Conservation (phyloP, 2,888 invertebrate species). For the Rhamphomyia laevipes region DNA sequence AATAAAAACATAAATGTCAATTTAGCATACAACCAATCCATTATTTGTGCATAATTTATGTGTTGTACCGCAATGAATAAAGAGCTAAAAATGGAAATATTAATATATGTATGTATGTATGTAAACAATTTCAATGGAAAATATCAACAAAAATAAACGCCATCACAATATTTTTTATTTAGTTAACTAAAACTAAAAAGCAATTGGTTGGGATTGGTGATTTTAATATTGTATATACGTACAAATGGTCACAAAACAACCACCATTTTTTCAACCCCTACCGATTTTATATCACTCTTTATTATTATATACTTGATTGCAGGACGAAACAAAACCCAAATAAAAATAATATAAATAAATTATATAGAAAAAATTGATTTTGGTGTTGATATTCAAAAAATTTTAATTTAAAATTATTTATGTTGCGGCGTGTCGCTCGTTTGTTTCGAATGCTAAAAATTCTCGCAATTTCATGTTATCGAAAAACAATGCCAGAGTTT, state of each 20-base stretch:
- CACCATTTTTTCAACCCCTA: no score
- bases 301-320: no score
- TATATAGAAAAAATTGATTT: no score
- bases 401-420: conserved; percentile 40
- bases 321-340: no score
- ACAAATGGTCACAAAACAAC: no score
- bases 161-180: conserved; percentile 8
- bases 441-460: conserved; percentile 39
- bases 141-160: conserved; percentile 3
- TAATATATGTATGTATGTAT: no score
- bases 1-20: conserved; percentile 24
- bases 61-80: conserved; percentile 5
- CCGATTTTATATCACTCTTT: no score
- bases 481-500: no score
- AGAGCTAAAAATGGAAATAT: neutral
- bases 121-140: conserved; percentile 14
- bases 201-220: conserved; percentile 5
- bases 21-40: conserved; percentile 23
- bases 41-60: conserved; percentile 21
- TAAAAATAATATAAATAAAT: no score
- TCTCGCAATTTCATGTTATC: conserved; percentile 36
- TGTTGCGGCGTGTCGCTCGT: conserved; percentile 36
- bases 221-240: no score
- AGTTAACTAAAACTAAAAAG: conserved; percentile 12
- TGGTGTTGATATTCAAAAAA: conserved; percentile 29